Evolutionary conservation across 2,888 invertebrate genomes (phyloP).

Genomic region (Julus scanicus): DNA sequence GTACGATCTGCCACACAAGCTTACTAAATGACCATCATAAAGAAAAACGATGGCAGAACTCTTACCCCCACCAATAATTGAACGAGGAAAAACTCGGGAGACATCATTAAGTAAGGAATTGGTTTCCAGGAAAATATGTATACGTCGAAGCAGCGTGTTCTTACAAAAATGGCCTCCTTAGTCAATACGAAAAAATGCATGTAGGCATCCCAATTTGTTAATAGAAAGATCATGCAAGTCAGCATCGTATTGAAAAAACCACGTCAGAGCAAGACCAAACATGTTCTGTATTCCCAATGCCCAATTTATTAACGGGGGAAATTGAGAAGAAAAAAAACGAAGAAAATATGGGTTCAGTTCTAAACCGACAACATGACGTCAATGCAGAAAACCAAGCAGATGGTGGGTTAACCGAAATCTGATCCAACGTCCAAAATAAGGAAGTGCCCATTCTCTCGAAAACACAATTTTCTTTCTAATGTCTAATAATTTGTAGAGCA

Average conservation of each 20-base stretch:
- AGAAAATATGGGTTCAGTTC: background rate
- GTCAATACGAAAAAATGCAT: background rate
- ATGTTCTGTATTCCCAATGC: background rate
- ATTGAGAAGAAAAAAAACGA: background rate
- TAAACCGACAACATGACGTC: background rate
- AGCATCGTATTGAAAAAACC: background rate
- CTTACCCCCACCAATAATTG: slow-evolving; percentile 38
- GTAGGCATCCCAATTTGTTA: slow-evolving; percentile 7
- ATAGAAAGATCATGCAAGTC: slow-evolving; percentile 4
- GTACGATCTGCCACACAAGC: slow-evolving; percentile 43
- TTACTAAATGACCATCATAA: slow-evolving; percentile 47
- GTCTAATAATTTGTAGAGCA: slow-evolving; percentile 45
- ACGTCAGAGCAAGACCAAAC: background rate
- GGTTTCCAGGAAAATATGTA: slow-evolving; percentile 21
- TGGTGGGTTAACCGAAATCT: background rate
- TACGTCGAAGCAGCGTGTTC: background rate
- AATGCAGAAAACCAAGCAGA: background rate
- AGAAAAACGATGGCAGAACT: slow-evolving; percentile 43
- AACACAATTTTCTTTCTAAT: slow-evolving; percentile 43
- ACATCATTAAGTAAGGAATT: slow-evolving; percentile 47
- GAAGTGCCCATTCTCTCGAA: slow-evolving; percentile 38
- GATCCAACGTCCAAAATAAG: slow-evolving; percentile 10
- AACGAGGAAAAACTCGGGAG: slow-evolving; percentile 43
- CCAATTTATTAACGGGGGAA: background rate
- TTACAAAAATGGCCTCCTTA: background rate